These are phyloP conservation scores for Polyploca ridens DNA, from an alignment of 2,888 invertebrate species.

Conservation along the genomic window DNA sequence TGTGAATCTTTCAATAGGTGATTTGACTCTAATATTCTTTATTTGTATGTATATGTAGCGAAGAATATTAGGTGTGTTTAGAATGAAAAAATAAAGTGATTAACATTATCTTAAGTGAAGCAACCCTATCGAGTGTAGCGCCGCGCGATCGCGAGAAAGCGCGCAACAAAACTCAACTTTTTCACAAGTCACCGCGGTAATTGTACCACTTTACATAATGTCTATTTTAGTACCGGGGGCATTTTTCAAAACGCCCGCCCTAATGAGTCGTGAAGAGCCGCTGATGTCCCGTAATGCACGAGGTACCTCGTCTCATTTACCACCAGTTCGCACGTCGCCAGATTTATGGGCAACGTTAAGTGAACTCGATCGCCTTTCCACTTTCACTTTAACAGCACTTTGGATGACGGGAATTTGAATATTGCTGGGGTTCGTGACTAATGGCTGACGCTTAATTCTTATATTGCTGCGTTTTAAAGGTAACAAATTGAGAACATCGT, in stretches of 20 bases:
- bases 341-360: constrained; percentile 69
- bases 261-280: constrained; percentile 79
- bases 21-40: not conserved
- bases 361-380: constrained; percentile 63
- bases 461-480: constrained; percentile 18
- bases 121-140: not conserved
- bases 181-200: constrained; percentile 73
- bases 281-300: constrained; percentile 65
- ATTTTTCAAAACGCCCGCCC: constrained; percentile 69
- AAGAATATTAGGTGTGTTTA: not conserved
- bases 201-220: constrained; percentile 83
- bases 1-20: too few species aligned
- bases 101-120: not conserved
- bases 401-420: constrained; percentile 16
- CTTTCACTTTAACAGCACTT: constrained; percentile 35
- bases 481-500: constrained; percentile 16
- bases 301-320: constrained; percentile 60
- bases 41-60: not conserved
- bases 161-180: constrained; percentile 51
- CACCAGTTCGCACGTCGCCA: constrained; percentile 49
- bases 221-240: constrained; percentile 78
- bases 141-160: constrained; percentile 19
- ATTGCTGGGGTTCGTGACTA: constrained; percentile 14
- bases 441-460: constrained; percentile 19
- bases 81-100: not conserved